These are phyloP conservation scores for Stercorarius parasiticus DNA, from an alignment of 2,113 vertebrate genomes.

Conservation along the genomic window DNA sequence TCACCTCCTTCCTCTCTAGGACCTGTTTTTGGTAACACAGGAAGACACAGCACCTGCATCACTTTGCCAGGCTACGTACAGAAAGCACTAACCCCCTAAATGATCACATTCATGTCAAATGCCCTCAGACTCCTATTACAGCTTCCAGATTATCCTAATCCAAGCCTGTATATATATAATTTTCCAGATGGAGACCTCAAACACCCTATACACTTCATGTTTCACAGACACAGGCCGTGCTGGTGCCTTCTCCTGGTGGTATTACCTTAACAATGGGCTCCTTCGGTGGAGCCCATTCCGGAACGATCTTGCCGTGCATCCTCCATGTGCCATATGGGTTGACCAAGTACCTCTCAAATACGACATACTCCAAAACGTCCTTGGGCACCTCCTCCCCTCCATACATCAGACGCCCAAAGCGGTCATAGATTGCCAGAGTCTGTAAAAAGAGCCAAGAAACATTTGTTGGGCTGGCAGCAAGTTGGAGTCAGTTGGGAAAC, in stretches of 20 bases:
- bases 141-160: background rate
- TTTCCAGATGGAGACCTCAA: background rate
- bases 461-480: rapidly evolving
- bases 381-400: constrained; percentile 85
- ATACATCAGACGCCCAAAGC: constrained; percentile 91
- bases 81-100: background rate
- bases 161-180: background rate
- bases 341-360: constrained; percentile 88
- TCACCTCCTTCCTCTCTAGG: background rate
- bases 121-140: background rate
- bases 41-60: background rate
- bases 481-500: rapidly evolving
- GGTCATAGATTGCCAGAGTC: constrained; percentile 92
- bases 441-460: constrained; percentile 2
- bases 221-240: background rate
- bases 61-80: rapidly evolving
- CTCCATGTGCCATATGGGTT: constrained; percentile 80
- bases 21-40: background rate
- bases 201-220: background rate
- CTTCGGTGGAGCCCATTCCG: constrained; percentile 81
- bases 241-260: too few species aligned
- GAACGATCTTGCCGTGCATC: constrained; percentile 80
- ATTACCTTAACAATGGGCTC: constrained; percentile 89
- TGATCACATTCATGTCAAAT: rapidly evolving
- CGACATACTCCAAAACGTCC: constrained; percentile 91